phyloP scores from a whole-genome alignment of 2,113 vertebrate species.

The Bujurquina vittata region DNA sequence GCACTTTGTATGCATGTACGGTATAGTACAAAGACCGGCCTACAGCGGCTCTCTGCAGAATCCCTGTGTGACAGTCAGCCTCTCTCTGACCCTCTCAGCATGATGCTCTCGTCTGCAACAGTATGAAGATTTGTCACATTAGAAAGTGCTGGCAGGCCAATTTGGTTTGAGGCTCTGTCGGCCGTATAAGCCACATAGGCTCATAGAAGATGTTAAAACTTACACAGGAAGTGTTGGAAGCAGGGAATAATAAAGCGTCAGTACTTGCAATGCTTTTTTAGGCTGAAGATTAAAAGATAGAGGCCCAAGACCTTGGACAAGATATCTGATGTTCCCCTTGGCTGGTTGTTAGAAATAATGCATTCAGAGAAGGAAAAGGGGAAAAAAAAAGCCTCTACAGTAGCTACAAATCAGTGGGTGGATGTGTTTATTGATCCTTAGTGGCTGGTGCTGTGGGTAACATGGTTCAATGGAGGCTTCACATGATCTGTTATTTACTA shows the following conservation, averaged over 20 bases:
- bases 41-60: neutral
- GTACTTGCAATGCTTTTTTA: neutral
- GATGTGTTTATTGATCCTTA: neutral
- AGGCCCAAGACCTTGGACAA: neutral
- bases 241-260: neutral
- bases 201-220: neutral
- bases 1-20: neutral
- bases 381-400: neutral
- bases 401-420: neutral
- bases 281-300: neutral
- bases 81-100: neutral
- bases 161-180: conserved; percentile 4
- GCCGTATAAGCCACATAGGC: neutral
- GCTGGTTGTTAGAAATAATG: neutral
- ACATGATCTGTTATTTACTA: neutral
- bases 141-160: neutral
- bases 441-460: neutral
- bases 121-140: conserved; percentile 6
- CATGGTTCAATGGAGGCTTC: neutral
- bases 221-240: neutral
- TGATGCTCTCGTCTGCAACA: neutral
- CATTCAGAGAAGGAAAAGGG: neutral
- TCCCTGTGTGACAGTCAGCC: neutral
- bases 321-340: neutral
- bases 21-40: neutral